Evolutionary conservation across 2,888 invertebrate species (phyloP).

Genomic region (Synergus umbraculus): DNA sequence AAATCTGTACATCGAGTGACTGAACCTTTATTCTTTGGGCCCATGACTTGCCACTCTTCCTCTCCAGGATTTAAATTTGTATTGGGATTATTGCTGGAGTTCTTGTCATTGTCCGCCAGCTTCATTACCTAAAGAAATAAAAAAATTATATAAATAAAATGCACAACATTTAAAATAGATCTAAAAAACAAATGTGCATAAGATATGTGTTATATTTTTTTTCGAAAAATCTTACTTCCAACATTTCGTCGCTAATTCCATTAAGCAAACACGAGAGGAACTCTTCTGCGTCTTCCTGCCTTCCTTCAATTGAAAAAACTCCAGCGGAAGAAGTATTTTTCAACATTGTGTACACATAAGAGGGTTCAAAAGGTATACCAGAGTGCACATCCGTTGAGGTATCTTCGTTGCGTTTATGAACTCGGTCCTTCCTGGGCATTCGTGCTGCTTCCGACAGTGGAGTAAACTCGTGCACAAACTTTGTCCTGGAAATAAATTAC

Average conservation of each 20-base stretch:
- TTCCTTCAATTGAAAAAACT: constrained; percentile 87
- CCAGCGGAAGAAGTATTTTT: constrained; percentile 86
- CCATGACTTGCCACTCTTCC: constrained; percentile 90
- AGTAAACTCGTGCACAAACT: constrained; percentile 89
- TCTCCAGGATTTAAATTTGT: constrained; percentile 78
- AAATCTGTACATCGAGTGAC: constrained; percentile 91
- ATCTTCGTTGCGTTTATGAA: constrained; percentile 77
- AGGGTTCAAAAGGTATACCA: constrained; percentile 94
- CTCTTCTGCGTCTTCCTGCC: constrained; percentile 98
- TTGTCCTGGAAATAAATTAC: constrained; percentile 79
- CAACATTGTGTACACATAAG: constrained; percentile 90
- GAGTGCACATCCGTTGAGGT: constrained; percentile 79
- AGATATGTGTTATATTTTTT: neutral
- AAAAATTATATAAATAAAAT: neutral
- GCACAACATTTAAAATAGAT: neutral
- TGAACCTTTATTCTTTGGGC: constrained; percentile 91
- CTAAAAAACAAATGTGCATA: neutral
- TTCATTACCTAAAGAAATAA: constrained; percentile 78
- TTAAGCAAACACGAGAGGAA: constrained; percentile 95
- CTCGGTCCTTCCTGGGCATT: constrained; percentile 76
- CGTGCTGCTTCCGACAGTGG: constrained; percentile 81
- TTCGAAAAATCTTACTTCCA: constrained; percentile 82
- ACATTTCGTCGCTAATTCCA: constrained; percentile 97
- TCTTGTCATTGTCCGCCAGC: constrained; percentile 74
- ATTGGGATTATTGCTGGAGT: constrained; percentile 62